Evolutionary conservation across 2,113 vertebrate species (phyloP).

Genomic region (Oncorhynchus masou): DNA sequence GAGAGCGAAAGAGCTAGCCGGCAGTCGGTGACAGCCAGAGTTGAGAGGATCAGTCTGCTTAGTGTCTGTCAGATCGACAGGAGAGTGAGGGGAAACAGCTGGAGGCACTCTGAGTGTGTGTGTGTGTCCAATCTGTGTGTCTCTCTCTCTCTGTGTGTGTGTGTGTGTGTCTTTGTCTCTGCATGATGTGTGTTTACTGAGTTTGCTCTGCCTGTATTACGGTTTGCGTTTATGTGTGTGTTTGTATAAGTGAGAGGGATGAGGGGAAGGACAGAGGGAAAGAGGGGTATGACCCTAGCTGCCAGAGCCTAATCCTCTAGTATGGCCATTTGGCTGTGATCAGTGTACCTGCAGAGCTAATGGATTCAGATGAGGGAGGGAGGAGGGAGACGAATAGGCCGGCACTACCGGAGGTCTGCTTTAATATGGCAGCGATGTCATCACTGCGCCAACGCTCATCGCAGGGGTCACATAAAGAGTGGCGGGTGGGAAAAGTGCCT

Average conservation of each 20-base stretch:
- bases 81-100: conserved; percentile 55
- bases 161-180: too few relatives aligned
- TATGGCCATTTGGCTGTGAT: conserved; percentile 45
- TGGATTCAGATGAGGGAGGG: conserved; percentile 42
- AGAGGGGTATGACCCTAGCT: conserved; percentile 24
- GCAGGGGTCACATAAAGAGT: neutral
- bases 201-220: neutral
- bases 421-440: conserved; percentile 58
- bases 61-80: conserved; percentile 62
- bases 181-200: too few relatives aligned
- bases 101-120: conserved; percentile 45
- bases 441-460: conserved; percentile 29
- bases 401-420: conserved; percentile 24
- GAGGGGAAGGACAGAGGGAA: conserved; percentile 47
- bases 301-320: conserved; percentile 44
- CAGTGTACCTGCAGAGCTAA: conserved; percentile 61
- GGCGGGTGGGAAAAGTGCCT: too few relatives aligned
- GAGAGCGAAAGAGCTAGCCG: conserved; percentile 23
- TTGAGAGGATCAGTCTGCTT: conserved; percentile 61
- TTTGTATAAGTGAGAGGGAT: conserved; percentile 18
- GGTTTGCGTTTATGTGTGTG: conserved; percentile 11
- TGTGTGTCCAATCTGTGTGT: too few relatives aligned
- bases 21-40: conserved; percentile 39
- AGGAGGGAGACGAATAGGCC: neutral
- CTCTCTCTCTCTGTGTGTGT: too few relatives aligned